Evolutionary conservation across 64 coral and sea anemone species (phyloP), one percentile per base, ranked within the genome.

Genomic region (Pocillopora damicornis): DNA sequence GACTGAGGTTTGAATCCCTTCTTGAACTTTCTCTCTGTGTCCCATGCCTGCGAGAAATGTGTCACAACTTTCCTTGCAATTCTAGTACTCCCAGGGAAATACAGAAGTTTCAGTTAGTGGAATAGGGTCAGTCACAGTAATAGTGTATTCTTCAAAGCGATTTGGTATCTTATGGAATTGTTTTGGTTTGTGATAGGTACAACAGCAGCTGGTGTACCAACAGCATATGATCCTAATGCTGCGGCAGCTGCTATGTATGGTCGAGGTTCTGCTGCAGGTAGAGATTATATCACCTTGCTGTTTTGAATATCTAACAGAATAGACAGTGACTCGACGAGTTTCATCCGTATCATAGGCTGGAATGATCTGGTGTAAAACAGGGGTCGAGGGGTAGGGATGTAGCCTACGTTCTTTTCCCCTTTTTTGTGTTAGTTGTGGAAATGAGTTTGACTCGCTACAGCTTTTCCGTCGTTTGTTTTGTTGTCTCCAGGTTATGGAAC

Each of bases 211-310:
- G 81, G 62, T 68, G 30, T 42, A 22, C 61, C 81, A 45, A 64
- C 9, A n/a, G 12, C 63, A 69, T 63, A 64, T 10, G 81, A 84
- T 58, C 81, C 81, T 67, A 67, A 64, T 83, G 78, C 58, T 15
- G 59, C 59, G 10, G 63, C 81, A 82, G 60, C 79, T 11, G 79
- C 81, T 56, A 69, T 84, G 63, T 84, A 84, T 56, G 36, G 63
- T 45, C 42, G 63, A 69, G 61, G 81, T 13, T 63, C 63, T 69
- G 63, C 36, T 22, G 63, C 81, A 84, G 81, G 81, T 84, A 71
- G 1, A 20, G 75, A 10, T 37, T 57, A 16, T 36, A 16, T 36
- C 10, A 35, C 16, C 38, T 25, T 16, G 2, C 11, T 80, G 58
- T 2, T 22, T 67, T 68, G 9, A 36, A 22, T 42, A 23, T 18